Conservation (phyloP, 2,113 vertebrate genomes). For the Chaetodon auriga region DNA sequence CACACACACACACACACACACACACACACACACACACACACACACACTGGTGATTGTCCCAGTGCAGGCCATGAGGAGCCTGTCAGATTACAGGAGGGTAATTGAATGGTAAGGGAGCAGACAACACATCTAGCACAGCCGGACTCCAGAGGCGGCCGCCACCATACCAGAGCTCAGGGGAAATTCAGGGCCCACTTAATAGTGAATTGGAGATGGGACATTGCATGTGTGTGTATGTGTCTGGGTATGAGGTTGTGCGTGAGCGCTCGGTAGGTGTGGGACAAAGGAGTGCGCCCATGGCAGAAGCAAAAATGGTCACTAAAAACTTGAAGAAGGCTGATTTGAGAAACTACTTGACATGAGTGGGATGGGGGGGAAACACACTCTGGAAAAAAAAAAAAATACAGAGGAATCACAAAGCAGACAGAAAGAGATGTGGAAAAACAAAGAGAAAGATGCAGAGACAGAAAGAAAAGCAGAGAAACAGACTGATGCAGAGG, state of each 20-base stretch:
- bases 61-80: conserved; percentile 77
- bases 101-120: conserved; percentile 83
- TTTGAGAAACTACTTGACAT: conserved; percentile 50
- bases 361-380: too few relatives aligned
- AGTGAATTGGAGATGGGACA: conserved; percentile 75
- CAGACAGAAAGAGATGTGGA: conserved; percentile 6
- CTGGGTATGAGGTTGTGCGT: conserved; percentile 29
- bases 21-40: neutral
- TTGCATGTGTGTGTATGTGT: conserved; percentile 55
- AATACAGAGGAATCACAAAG: neutral
- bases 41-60: conserved; percentile 65
- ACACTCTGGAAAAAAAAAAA: neutral
- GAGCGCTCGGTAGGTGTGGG: conserved; percentile 35
- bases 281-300: conserved; percentile 56
- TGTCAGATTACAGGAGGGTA: conserved; percentile 84
- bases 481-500: neutral
- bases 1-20: conserved; percentile 5
- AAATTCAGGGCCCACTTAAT: conserved; percentile 80
- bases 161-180: conserved; percentile 78
- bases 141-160: conserved; percentile 75
- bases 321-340: conserved; percentile 57
- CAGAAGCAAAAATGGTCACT: conserved; percentile 56
- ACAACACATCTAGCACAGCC: conserved; percentile 81
- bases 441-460: conserved; percentile 5
- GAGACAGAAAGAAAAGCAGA: neutral